A percentile compares a stretch with the other conserved stretches of the same genome.
phyloP scores from a whole-genome alignment of 1,140 invertebrate species.

The Ruditapes philippinarum region DNA sequence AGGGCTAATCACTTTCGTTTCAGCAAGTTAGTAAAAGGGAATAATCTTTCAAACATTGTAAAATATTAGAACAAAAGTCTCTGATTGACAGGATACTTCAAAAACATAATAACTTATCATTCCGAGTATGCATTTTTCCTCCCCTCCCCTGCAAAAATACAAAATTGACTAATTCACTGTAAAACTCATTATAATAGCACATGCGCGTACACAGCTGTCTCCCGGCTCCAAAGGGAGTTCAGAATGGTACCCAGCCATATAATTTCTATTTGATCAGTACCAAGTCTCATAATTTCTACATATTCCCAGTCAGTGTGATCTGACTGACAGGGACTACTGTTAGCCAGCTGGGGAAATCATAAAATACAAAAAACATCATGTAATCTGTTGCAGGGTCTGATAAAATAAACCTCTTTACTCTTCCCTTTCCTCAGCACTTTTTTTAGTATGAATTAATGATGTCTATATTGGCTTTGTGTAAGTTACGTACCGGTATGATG shows the following conservation, averaged over 20 bases:
- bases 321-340: conserved; percentile 5
- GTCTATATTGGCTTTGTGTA: neutral
- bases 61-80: too few relatives aligned
- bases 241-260: conserved; percentile 40
- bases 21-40: too few relatives aligned
- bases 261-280: conserved; percentile 46
- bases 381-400: conserved; percentile 4
- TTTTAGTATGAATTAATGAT: neutral
- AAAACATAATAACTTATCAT: too few relatives aligned
- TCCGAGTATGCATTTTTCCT: too few relatives aligned
- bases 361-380: conserved; percentile 29
- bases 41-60: too few relatives aligned
- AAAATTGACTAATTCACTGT: conserved; percentile 3
- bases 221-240: conserved; percentile 12
- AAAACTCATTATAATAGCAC: conserved; percentile 33
- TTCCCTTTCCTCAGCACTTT: neutral
- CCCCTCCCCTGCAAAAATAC: too few relatives aligned
- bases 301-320: neutral
- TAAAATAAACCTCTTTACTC: neutral
- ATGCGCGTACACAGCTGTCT: conserved; percentile 27
- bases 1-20: too few relatives aligned
- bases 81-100: too few relatives aligned
- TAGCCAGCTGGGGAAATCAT: conserved; percentile 28
- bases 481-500: neutral
- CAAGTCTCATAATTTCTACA: neutral